Evolutionary conservation across 1,140 invertebrate species (phyloP), one percentile per base, ranked within the genome.

Genomic region (Daktulosphaira vitifoliae): DNA sequence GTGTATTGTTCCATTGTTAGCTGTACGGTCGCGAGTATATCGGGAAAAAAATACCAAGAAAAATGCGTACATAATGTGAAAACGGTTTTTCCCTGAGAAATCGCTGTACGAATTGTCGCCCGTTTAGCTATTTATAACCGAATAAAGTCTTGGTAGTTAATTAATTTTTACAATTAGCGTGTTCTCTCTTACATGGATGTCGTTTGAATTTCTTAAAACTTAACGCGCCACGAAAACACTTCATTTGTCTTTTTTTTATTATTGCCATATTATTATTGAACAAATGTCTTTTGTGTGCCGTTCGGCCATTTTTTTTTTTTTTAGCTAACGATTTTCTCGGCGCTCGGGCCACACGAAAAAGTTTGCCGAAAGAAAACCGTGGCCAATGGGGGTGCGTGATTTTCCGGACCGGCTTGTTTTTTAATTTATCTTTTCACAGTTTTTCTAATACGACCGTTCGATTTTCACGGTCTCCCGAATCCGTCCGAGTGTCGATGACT

Each of bases 1-100:
- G 18, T 16, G 23, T 59, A 59, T 44, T 59, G 54, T 59, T 59
- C 54, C 54, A 59, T 59, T 59, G 54, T 59, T 44, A 38, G 37
- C 13, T 38, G 18, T 20, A 48, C 16, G 16, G 33, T 44, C 38
- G 54, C 20, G 13, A 23, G 38, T 16, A 8, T 26, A 56, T n/a
- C 2, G 20, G 8, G n/a, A 26, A 22, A n/a, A 38, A 56, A 22
- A 22, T 1, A 38, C 13, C 11, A 23, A 38, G 33, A 54, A 7
- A 39, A 5, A 8, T 22, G n/a, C 15, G 39, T 3, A 18, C 39
- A 44, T 26, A 13, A 44, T 44, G 54, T 59, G 15, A 37, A 54
- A 54, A 54, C 37, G n/a, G n/a, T n/a, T n/a, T n/a, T n/a, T n/a
- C n/a, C n/a, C n/a, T n/a, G n/a, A n/a, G n/a, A n/a, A n/a, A n/a